Conservation (phyloP, 2,113 vertebrate genomes). For the Brachyhypopomus gauderio region DNA sequence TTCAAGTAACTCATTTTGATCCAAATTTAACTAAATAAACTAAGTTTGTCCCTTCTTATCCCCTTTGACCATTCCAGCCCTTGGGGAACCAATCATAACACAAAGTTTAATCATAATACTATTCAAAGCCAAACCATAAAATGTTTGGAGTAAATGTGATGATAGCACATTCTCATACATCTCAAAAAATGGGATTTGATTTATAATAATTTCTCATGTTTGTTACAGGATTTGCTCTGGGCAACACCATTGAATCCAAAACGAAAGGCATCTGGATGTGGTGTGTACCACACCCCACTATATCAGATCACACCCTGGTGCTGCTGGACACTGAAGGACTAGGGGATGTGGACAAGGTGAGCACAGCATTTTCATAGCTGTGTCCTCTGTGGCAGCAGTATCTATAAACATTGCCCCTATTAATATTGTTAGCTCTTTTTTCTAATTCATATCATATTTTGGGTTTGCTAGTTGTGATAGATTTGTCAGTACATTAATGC, state of each 20-base stretch:
- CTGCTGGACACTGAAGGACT: slow-evolving; percentile 55
- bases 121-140: no score
- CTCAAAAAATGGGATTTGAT: background rate
- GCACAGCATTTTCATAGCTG: background rate
- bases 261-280: slow-evolving; percentile 68
- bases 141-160: no score
- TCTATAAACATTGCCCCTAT: no score
- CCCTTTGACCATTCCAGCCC: no score
- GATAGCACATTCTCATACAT: no score
- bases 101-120: no score
- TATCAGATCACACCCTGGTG: slow-evolving; percentile 46
- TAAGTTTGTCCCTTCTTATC: no score
- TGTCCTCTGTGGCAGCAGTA: no score
- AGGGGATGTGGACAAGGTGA: slow-evolving; percentile 49
- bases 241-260: slow-evolving; percentile 66
- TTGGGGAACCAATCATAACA: no score
- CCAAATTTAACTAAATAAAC: no score
- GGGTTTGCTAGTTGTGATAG: background rate
- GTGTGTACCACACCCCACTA: slow-evolving; percentile 60
- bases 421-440: background rate
- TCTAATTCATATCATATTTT: background rate
- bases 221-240: slow-evolving; percentile 49
- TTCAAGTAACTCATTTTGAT: no score
- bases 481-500: no score
- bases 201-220: background rate